These are phyloP conservation scores for Hippasteria phrygiana DNA, from an alignment of 53 echinoderm and acorn worm species.

Conservation along the genomic window DNA sequence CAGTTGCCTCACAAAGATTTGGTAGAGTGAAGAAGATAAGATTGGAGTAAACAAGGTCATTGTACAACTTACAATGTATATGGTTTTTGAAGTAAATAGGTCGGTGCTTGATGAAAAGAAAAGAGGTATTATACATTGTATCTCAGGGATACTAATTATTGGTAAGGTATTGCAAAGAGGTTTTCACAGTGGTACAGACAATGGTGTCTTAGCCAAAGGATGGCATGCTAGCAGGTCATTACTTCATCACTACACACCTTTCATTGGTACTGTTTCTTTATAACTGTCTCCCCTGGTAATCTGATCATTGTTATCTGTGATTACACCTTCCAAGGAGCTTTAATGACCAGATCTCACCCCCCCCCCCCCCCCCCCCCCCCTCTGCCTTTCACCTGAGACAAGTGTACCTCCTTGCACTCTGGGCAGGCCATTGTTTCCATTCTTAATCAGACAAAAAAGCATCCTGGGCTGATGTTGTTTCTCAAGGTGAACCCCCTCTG, in stretches of 20 bases:
- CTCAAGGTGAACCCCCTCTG: constrained; percentile 43
- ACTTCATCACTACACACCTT: neutral
- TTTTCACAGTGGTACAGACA: neutral
- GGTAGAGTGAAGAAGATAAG: neutral
- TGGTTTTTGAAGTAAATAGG: constrained; percentile 33
- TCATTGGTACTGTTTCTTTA: constrained; percentile 29
- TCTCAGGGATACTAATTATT: neutral
- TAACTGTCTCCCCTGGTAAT: constrained; percentile 33
- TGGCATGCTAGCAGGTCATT: neutral
- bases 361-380: neutral
- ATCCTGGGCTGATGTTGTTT: constrained; percentile 5
- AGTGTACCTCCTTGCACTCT: constrained; percentile 21
- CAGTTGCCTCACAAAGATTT: neutral
- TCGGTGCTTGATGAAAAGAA: constrained; percentile 7
- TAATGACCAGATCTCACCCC: constrained; percentile 3
- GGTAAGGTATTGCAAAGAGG: neutral
- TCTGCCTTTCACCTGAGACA: neutral
- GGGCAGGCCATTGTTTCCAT: constrained; percentile 41
- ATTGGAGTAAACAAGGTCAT: constrained; percentile 36
- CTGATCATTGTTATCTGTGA: constrained; percentile 40
- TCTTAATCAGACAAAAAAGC: constrained; percentile 46
- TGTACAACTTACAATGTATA: constrained; percentile 28
- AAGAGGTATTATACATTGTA: constrained; percentile 12
- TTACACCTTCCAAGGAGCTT: constrained; percentile 52
- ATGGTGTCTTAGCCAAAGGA: neutral